These are phyloP conservation scores for Netelia melanura DNA, from an alignment of 2,888 invertebrate species.

Conservation along the genomic window DNA sequence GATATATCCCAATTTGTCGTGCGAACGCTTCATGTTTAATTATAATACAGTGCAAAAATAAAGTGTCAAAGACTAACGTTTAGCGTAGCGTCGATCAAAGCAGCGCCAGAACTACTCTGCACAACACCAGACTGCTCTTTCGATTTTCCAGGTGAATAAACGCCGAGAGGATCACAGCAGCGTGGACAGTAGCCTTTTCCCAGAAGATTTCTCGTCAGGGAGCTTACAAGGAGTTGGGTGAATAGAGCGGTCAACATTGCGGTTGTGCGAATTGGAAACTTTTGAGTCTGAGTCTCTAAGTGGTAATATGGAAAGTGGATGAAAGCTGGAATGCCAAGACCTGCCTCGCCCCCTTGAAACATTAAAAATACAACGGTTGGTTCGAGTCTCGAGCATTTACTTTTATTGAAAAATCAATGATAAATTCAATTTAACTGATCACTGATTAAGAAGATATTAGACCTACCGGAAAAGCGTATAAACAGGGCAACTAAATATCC, in stretches of 20 bases:
- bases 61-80: slow-evolving; percentile 74
- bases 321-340: slow-evolving; percentile 86
- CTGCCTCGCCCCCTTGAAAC: slow-evolving; percentile 87
- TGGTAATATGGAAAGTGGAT: slow-evolving; percentile 87
- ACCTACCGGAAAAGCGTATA: slow-evolving; percentile 85
- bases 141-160: slow-evolving; percentile 81
- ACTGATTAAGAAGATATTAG: slow-evolving; percentile 9
- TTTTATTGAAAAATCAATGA: not conserved
- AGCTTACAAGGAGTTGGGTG: slow-evolving; percentile 86
- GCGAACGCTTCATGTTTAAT: too few relatives aligned
- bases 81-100: slow-evolving; percentile 81
- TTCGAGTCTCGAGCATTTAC: not conserved
- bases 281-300: slow-evolving; percentile 85
- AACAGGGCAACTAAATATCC: slow-evolving; percentile 86
- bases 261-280: slow-evolving; percentile 89
- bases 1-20: too few relatives aligned
- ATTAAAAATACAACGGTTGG: not conserved
- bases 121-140: slow-evolving; percentile 81
- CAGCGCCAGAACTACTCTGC: slow-evolving; percentile 82
- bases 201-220: slow-evolving; percentile 82
- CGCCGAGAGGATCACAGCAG: slow-evolving; percentile 82
- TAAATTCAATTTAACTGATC: not conserved
- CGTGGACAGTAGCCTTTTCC: slow-evolving; percentile 81
- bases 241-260: slow-evolving; percentile 87
- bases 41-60: not conserved